A percentile compares a stretch with the other conserved stretches of the same genome.
phyloP scores from a whole-genome alignment of 2,797 vertebrate genomes.

The Enteromius unitaeniatus region DNA sequence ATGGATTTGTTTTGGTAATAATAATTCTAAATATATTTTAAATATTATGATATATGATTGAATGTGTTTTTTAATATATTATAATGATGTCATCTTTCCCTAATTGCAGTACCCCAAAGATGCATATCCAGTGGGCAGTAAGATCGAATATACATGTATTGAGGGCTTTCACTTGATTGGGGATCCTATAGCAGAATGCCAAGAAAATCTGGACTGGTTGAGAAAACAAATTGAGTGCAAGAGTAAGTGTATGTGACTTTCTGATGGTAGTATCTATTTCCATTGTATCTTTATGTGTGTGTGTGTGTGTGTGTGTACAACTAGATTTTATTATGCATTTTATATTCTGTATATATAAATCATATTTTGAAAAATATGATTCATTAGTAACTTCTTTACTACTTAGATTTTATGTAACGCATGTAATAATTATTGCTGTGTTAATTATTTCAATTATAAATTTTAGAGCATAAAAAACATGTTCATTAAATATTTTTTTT shows the following conservation, averaged over 20 bases:
- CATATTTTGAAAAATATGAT: neutral
- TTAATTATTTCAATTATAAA: neutral
- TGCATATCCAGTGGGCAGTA: slow-evolving; percentile 81
- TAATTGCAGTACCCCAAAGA: slow-evolving; percentile 78
- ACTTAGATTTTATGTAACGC: neutral
- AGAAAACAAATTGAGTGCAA: slow-evolving; percentile 72
- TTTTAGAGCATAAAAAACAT: neutral
- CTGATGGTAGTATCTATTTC: neutral
- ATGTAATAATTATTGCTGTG: neutral
- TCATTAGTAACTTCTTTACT: neutral
- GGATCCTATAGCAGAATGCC: slow-evolving; percentile 79
- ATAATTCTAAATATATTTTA: neutral
- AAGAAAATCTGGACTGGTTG: slow-evolving; percentile 80
- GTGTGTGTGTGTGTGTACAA: no score
- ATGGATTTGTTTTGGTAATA: slow-evolving; percentile 86
- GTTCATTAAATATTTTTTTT: neutral
- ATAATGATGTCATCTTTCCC: neutral
- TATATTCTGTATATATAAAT: neutral
- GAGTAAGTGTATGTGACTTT: slow-evolving; percentile 63
- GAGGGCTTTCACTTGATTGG: slow-evolving; percentile 82
- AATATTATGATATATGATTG: neutral
- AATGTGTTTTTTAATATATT: neutral
- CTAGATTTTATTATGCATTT: neutral
- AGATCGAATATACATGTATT: slow-evolving; percentile 84
- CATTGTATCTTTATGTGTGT: neutral